Conservation (phyloP, 2,113 vertebrate species). For the Oreamnos americanus region DNA sequence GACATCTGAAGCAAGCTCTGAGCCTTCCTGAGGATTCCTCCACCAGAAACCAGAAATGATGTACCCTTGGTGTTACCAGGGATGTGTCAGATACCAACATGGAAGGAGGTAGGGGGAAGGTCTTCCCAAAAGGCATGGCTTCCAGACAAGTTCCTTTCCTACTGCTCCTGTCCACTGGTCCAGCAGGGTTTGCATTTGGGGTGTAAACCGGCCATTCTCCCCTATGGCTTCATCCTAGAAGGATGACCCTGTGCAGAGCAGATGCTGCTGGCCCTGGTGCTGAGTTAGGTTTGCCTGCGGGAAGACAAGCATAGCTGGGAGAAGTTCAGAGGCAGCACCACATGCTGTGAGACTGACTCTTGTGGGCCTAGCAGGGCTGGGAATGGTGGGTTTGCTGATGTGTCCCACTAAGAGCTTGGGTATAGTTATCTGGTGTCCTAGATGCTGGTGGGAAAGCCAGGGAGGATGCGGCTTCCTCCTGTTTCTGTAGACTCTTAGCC, state of each 20-base stretch:
- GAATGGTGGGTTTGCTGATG: too few species aligned
- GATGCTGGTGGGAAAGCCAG: accelerated
- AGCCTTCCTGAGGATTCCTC: neutral
- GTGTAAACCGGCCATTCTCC: neutral
- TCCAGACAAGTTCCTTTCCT: accelerated
- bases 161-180: accelerated
- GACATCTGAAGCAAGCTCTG: neutral
- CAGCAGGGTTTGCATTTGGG: neutral
- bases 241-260: neutral
- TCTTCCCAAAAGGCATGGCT: neutral
- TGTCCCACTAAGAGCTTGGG: accelerated
- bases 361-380: accelerated
- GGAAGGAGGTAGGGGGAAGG: accelerated
- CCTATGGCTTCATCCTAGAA: accelerated
- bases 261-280: accelerated
- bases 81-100: accelerated
- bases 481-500: accelerated
- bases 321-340: accelerated
- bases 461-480: accelerated
- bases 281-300: accelerated
- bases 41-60: neutral
- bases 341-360: accelerated
- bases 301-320: neutral
- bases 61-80: accelerated
- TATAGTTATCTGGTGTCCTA: neutral